Evolutionary conservation across 2,113 vertebrate genomes (phyloP).

Genomic region (Scatophagus argus): DNA sequence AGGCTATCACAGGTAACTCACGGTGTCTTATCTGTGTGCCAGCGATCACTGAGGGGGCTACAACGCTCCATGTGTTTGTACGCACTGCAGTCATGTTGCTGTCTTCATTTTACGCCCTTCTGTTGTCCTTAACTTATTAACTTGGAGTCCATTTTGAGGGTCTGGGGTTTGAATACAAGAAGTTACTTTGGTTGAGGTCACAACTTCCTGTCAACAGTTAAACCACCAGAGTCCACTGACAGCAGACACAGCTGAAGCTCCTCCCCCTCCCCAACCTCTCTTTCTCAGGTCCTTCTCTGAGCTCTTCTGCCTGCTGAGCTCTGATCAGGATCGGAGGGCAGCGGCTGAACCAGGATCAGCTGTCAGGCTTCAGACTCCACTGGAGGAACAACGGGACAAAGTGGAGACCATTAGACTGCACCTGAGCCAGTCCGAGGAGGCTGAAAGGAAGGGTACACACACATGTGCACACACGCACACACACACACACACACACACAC

Average conservation of each 20-base stretch:
- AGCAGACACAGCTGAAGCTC: too few relatives aligned
- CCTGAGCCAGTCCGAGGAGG: constrained; percentile 64
- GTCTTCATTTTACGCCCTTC: background rate
- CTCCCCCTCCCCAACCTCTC: background rate
- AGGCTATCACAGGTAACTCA: constrained; percentile 85
- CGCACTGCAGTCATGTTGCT: background rate
- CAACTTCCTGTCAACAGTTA: background rate
- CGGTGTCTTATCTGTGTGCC: background rate
- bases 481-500: background rate
- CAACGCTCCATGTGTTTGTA: too few relatives aligned
- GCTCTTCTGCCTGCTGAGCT: constrained; percentile 49
- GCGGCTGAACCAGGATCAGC: background rate
- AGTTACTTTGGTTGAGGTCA: background rate
- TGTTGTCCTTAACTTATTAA: background rate
- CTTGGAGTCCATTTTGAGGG: background rate
- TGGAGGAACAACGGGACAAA: constrained; percentile 49
- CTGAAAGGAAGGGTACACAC: constrained; percentile 47
- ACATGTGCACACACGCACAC: background rate
- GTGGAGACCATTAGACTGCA: constrained; percentile 48
- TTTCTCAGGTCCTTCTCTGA: constrained; percentile 62
- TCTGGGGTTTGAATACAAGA: background rate
- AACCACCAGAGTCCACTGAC: background rate
- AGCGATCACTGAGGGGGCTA: too few relatives aligned
- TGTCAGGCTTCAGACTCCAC: background rate
- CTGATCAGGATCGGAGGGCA: constrained; percentile 7